Evolutionary conservation across 2,888 invertebrate species (phyloP).

Genomic region (Ormyrus rosae): DNA sequence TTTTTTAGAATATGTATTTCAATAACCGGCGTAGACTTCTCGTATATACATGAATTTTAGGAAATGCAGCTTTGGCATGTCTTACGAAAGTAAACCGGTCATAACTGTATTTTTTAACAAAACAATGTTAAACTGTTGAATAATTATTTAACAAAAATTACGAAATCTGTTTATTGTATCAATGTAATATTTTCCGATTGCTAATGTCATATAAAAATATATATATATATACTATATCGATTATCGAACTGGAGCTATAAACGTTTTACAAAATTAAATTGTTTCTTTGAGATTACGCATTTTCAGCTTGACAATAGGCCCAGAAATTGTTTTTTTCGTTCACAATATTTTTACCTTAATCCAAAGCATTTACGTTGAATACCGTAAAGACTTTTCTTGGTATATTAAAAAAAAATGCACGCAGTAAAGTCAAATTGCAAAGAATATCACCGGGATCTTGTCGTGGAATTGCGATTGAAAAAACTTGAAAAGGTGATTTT

Average conservation of each 20-base stretch:
- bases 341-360: conserved; percentile 20
- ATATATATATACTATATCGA: conserved; percentile 19
- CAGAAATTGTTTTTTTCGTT: conserved; percentile 26
- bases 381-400: conserved; percentile 29
- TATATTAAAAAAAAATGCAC: conserved; percentile 30
- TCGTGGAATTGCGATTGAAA: conserved; percentile 33
- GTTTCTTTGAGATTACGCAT: conserved; percentile 9
- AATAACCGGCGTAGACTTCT: conserved; percentile 43
- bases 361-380: conserved; percentile 47
- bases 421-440: conserved; percentile 8
- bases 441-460: conserved; percentile 7
- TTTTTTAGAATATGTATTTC: conserved; percentile 54
- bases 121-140: conserved; percentile 31
- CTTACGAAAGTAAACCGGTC: conserved; percentile 39
- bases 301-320: conserved; percentile 28
- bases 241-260: conserved; percentile 23
- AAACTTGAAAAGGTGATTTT: conserved; percentile 41
- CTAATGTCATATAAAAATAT: conserved; percentile 11
- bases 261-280: conserved; percentile 24
- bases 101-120: conserved; percentile 48
- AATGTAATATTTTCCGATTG: conserved; percentile 35
- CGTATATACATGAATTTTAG: conserved; percentile 44
- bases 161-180: conserved; percentile 29
- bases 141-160: conserved; percentile 23
- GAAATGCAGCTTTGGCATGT: conserved; percentile 44